Evolutionary conservation across 2,888 invertebrate species (phyloP).

Genomic region (Rhimphoctona megacephalus): DNA sequence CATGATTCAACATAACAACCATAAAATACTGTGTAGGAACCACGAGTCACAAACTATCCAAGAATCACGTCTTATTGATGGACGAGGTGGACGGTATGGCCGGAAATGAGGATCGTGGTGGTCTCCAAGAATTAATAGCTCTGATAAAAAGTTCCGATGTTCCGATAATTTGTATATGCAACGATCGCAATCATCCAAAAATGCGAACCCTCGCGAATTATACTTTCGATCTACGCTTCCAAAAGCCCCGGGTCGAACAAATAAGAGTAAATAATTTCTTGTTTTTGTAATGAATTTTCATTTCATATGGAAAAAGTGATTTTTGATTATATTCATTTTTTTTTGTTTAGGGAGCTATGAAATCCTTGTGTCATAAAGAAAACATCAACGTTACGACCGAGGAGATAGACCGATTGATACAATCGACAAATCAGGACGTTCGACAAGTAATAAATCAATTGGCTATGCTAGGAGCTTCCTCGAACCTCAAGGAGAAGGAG

Average conservation of each 20-base stretch:
- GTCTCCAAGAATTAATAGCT: conserved; percentile 96
- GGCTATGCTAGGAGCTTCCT: conserved; percentile 89
- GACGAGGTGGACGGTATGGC: conserved; percentile 99
- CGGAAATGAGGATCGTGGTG: conserved; percentile 99
- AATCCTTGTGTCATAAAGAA: conserved; percentile 96
- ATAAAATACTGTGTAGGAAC: neutral
- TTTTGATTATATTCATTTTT: neutral
- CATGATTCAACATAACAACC: neutral
- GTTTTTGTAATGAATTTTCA: neutral
- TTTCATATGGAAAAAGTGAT: neutral
- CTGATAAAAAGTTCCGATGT: conserved; percentile 95
- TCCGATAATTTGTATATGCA: conserved; percentile 99
- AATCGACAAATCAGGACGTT: conserved; percentile 96
- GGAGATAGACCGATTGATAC: conserved; percentile 93
- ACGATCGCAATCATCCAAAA: conserved; percentile 97
- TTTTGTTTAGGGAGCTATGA: conserved; percentile 92
- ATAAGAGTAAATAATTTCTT: conserved; percentile 89
- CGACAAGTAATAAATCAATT: conserved; percentile 97
- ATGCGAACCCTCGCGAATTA: conserved; percentile 97
- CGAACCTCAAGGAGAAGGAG: conserved; percentile 49
- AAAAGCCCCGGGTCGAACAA: conserved; percentile 94
- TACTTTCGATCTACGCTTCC: conserved; percentile 96
- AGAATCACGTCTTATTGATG: conserved; percentile 97
- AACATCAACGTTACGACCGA: conserved; percentile 91
- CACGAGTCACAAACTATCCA: conserved; percentile 72